Percentiles rank a stretch among this genome's conserved stretches.
Conservation (phyloP, 2,113 vertebrate genomes). For the Campylomormyrus tamandua region DNA sequence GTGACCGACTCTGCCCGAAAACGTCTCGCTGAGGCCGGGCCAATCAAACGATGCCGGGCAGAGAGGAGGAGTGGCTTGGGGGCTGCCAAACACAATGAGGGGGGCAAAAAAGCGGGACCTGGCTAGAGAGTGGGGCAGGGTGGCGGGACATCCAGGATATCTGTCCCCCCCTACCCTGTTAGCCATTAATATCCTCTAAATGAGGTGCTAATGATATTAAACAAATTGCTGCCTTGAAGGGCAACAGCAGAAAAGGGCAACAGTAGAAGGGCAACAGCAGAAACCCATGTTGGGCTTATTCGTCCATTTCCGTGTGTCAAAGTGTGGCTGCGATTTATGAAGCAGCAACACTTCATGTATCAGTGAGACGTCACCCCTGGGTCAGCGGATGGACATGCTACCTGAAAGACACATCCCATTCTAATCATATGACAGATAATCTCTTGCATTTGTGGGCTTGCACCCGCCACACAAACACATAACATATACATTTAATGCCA, state of each 20-base stretch:
- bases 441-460: background rate
- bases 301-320: background rate
- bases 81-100: background rate
- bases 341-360: background rate
- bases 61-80: background rate
- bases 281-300: background rate
- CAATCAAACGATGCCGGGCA: background rate
- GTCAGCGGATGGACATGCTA: background rate
- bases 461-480: background rate
- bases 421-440: background rate
- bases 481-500: background rate
- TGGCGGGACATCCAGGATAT: background rate
- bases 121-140: background rate
- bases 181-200: background rate
- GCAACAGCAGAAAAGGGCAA: background rate
- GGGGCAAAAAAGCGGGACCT: background rate
- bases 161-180: background rate
- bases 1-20: background rate
- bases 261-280: background rate
- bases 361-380: background rate
- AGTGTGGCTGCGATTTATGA: background rate
- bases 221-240: background rate
- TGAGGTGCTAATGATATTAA: background rate
- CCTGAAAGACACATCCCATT: background rate
- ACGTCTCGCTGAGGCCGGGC: background rate